Evolutionary conservation across 1,140 invertebrate genomes (phyloP).

Genomic region (Euschistus heros): DNA sequence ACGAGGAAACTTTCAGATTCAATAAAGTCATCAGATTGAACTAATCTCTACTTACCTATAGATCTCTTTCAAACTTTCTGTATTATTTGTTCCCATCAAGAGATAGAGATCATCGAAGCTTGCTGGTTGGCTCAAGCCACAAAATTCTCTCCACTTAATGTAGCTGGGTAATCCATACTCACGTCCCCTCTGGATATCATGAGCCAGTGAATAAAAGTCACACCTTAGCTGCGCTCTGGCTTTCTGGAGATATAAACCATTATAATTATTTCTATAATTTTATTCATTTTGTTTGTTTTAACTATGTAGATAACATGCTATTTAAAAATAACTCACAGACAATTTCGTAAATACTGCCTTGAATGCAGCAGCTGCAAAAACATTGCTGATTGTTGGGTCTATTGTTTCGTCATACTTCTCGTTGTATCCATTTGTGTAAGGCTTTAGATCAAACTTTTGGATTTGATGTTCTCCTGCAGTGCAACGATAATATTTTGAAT

Average conservation of each 20-base stretch:
- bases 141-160: constrained; percentile 60
- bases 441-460: too few relatives aligned
- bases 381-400: constrained; percentile 1
- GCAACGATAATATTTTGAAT: too few relatives aligned
- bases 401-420: neutral
- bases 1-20: too few relatives aligned
- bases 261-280: too few relatives aligned
- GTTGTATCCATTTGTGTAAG: neutral
- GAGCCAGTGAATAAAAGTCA: constrained; percentile 70
- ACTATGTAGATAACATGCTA: too few relatives aligned
- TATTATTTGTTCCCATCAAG: constrained; percentile 48
- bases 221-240: constrained; percentile 34
- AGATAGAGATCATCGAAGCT: constrained; percentile 62
- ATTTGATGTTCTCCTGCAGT: too few relatives aligned
- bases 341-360: neutral
- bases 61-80: constrained; percentile 49
- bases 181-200: constrained; percentile 77
- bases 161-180: constrained; percentile 82
- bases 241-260: too few relatives aligned
- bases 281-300: too few relatives aligned
- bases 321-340: neutral
- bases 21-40: too few relatives aligned
- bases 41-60: constrained; percentile 44
- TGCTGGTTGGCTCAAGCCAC: constrained; percentile 51
- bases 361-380: neutral